Conservation (phyloP, 92 coral and sea anemone species). For the Heliopora coerulea region DNA sequence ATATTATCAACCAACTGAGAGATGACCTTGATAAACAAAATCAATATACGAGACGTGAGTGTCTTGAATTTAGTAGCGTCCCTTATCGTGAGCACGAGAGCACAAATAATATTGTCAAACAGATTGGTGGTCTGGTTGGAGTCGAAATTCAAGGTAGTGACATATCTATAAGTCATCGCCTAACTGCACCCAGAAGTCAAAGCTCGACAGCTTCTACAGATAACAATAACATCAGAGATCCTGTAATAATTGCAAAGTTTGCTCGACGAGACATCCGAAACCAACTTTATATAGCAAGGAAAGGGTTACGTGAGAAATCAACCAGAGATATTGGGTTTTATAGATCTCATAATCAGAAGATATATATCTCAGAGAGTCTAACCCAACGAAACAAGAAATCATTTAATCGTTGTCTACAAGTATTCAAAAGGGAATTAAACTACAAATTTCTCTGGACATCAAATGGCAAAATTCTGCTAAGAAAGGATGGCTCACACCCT, state of each 20-base stretch:
- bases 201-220: too few relatives aligned
- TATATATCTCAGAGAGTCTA: conserved; percentile 16
- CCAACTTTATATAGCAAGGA: conserved; percentile 8
- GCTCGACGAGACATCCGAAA: conserved; percentile 10
- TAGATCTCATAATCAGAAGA: background rate
- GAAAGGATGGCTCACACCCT: conserved; percentile 13
- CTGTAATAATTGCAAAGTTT: conserved; percentile 8
- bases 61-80: background rate
- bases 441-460: conserved; percentile 25
- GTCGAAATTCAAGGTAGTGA: background rate
- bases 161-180: conserved; percentile 4
- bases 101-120: background rate
- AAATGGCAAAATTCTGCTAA: background rate
- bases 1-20: background rate
- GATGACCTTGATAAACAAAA: background rate
- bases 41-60: conserved; percentile 7
- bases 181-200: background rate
- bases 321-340: conserved; percentile 9
- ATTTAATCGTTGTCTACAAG: conserved; percentile 20
- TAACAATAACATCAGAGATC: background rate
- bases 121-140: background rate
- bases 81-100: background rate
- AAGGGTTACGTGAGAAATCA: conserved; percentile 11
- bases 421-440: conserved; percentile 8
- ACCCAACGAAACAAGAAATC: conserved; percentile 9